Evolutionary conservation across 2,797 vertebrate genomes (phyloP), one percentile per base, ranked within the genome.

Genomic region (Crax fasciolata): DNA sequence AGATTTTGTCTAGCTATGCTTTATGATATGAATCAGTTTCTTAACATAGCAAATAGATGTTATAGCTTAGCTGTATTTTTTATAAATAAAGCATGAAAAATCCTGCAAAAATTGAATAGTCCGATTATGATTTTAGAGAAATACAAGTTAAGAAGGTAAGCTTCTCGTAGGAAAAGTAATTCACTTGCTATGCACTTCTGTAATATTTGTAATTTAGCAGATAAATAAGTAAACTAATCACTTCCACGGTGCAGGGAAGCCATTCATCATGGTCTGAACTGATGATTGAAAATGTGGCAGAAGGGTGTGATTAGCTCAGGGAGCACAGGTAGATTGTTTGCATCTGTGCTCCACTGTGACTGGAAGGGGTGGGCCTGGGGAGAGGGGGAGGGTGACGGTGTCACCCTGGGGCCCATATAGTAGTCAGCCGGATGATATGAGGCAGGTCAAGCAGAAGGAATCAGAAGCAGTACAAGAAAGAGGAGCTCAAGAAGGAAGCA

Each of bases 31-130:
- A 27, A 57, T 72, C 32, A 55, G 21, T 75, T 85, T 78, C 76
- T 79, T 49, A 94, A 87, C 32, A 59, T 4, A 83, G 9, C 5
- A 74, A 9, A 30, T 6, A 74, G 70, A 72, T 89, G 85, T 92
- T 21, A 65, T 62, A 84, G 13, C 2, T 75, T 80, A 81, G 6
- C 13, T 68, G 17, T 51, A 32, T 83, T 91, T 90, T 68, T 88
- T 74, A 48, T 54, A 82, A 89, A 87, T n/a, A 91, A 65, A 77
- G 3, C 6, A 74, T 27, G 24, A 88, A 89, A 92, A 90, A 39
- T 55, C 19, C 25, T 52, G 8, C 14, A 41, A 28, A 8, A 70
- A 27, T 71, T 2, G 39, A 70, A 38, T 23, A 73, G n/a, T 67
- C 43, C 78, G 52, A 84, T 75, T 62, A 35, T 0, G 2, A n/a